Evolutionary conservation across 2,797 vertebrate species (phyloP).

Genomic region (Xenops minutus): DNA sequence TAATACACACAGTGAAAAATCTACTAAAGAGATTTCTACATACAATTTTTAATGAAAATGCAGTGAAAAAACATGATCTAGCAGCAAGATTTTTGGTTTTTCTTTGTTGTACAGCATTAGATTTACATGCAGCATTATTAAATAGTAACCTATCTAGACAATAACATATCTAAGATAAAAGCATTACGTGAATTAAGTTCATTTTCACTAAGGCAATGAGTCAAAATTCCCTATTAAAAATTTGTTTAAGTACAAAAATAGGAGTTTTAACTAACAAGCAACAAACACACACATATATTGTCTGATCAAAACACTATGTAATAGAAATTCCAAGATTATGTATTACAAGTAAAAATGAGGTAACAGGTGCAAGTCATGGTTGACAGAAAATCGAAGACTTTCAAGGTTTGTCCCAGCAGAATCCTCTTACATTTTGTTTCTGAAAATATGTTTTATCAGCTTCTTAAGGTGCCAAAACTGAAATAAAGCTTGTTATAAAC

Average conservation of each 20-base stretch:
- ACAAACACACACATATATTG: neutral
- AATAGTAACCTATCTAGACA: constrained; percentile 48
- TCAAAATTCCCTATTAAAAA: constrained; percentile 49
- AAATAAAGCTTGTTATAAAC: neutral
- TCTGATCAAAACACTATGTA: constrained; percentile 37
- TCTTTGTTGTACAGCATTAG: constrained; percentile 49
- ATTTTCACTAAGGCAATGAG: constrained; percentile 37
- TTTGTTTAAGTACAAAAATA: constrained; percentile 59
- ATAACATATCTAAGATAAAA: constrained; percentile 39
- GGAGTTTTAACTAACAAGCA: constrained; percentile 36
- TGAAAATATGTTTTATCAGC: constrained; percentile 12
- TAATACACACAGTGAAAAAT: constrained; percentile 49
- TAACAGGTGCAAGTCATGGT: neutral
- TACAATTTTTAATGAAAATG: constrained; percentile 69
- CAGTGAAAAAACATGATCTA: constrained; percentile 32
- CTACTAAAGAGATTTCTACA: constrained; percentile 56
- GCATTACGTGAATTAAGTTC: neutral
- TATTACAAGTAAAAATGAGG: constrained; percentile 17
- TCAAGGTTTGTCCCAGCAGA: constrained; percentile 2
- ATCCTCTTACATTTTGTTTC: neutral
- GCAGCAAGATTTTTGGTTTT: constrained; percentile 29
- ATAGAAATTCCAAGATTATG: neutral
- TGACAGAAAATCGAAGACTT: constrained; percentile 29
- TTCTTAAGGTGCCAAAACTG: neutral
- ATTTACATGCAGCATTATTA: constrained; percentile 61